Conservation (phyloP, 2,888 invertebrate genomes). For the Dugesia japonica region DNA sequence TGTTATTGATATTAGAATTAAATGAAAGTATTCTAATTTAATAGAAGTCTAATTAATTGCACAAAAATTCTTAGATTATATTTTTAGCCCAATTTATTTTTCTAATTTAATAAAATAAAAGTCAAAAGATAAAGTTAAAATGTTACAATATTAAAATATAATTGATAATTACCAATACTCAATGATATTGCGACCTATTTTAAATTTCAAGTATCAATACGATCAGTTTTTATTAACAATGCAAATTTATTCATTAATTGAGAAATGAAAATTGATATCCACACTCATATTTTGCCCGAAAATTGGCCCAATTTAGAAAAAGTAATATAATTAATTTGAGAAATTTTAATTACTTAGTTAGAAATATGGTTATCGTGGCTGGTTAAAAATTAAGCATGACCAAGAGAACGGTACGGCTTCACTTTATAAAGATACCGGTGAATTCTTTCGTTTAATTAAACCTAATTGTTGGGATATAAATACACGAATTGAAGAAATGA, state of each 20-base stretch:
- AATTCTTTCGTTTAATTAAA: constrained; percentile 51
- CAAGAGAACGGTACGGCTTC: constrained; percentile 43
- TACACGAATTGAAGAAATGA: constrained; percentile 51
- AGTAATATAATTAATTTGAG: constrained; percentile 38
- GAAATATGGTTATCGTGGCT: constrained; percentile 52
- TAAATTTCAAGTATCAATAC: neutral
- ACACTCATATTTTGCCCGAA: constrained; percentile 52
- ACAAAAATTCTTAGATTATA: no score
- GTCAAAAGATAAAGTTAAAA: neutral
- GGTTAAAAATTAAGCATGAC: constrained; percentile 48
- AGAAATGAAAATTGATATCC: constrained; percentile 51
- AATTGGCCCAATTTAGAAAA: constrained; percentile 51
- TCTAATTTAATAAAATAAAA: no score
- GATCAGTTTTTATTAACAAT: neutral
- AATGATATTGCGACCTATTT: neutral
- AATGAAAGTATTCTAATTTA: neutral
- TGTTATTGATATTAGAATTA: neutral
- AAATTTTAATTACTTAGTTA: constrained; percentile 36
- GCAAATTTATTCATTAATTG: neutral
- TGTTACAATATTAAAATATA: neutral
- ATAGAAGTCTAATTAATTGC: neutral
- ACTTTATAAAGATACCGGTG: constrained; percentile 50
- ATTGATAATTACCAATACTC: neutral
- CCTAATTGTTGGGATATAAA: constrained; percentile 51
- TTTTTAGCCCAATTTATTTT: no score